Evolutionary conservation across 2,888 invertebrate genomes (phyloP).

Genomic region (Epinotia demarniana): DNA sequence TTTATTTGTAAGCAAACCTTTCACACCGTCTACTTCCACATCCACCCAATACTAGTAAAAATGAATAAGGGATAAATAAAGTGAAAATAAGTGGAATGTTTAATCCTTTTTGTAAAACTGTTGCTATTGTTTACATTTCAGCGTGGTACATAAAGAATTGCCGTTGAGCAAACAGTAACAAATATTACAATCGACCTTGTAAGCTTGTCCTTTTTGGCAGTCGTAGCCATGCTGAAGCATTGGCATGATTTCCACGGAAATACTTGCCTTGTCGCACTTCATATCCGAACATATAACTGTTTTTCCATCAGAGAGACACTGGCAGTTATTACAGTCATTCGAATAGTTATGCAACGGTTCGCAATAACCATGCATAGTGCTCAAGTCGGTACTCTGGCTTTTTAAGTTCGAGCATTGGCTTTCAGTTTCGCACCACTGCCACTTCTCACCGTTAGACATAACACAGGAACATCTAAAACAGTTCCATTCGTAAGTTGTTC

Average conservation of each 20-base stretch:
- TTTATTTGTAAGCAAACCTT: conserved; percentile 18
- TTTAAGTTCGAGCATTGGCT: conserved; percentile 48
- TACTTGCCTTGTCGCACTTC: conserved; percentile 51
- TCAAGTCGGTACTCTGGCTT: conserved; percentile 44
- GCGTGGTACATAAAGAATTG: conserved; percentile 70
- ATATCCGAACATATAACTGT: conserved; percentile 61
- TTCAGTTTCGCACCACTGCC: conserved; percentile 59
- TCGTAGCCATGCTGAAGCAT: conserved; percentile 54
- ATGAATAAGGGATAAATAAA: neutral
- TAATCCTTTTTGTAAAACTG: conserved; percentile 12
- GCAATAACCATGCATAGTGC: conserved; percentile 65
- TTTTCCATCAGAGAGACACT: conserved; percentile 66
- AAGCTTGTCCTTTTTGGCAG: conserved; percentile 66
- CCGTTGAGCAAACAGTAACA: conserved; percentile 72
- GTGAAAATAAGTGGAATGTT: neutral
- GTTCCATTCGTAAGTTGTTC: conserved; percentile 59
- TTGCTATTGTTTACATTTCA: conserved; percentile 55
- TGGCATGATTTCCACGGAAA: conserved; percentile 65
- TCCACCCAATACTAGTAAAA: neutral
- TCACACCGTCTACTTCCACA: neutral
- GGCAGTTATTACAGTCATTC: conserved; percentile 67
- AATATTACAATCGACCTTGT: conserved; percentile 68
- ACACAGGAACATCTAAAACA: conserved; percentile 68
- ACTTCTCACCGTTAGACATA: conserved; percentile 50
- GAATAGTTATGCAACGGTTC: conserved; percentile 65